Base-by-base conservation (phyloP, 2,113 vertebrate genomes). In the Poeciliopsis retropinna region DNA sequence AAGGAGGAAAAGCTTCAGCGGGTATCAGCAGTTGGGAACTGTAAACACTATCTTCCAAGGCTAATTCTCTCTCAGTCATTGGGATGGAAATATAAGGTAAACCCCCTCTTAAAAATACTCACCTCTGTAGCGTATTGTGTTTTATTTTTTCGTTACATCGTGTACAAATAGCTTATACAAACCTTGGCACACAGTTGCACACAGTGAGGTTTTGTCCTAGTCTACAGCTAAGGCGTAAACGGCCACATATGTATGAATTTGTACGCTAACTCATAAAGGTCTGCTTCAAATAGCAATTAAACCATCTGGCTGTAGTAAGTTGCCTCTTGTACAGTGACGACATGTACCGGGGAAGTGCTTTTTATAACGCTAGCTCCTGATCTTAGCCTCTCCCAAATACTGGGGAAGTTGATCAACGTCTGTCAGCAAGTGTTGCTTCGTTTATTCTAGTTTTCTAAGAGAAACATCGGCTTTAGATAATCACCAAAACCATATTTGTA, bases 21-120 rank as follows among this genome's bases (percentile, higher is more conserved):
- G 73, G 65, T 47, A 72, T 61, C 66, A 54, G 71, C 64, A 31
- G 82, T 34, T 34, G 60, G 60, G 72, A 70, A 77, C 25, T 89
- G 88, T 88, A 89, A 92, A 90, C 87, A 91, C 82, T 81, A 72
- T 64, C 51, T n/a, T 30, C 4, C 76, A 6, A 61, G 47, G 37
- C 44, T 29, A 67, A 64, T 70, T 69, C n/a, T 81, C n/a, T 81
- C 3, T 37, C n/a, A n/a, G 31, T 60, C 27, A 22, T 19, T 47
- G 79, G 63, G 71, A 93, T 91, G 92, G 80, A 86, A 75, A 63
- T 82, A 64, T 89, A 87, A 91, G 92, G 92, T 93, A 90, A 87
- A 65, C 1, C 1, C 0, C 0, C 1, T 67, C 22, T 63, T 9
- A 0, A 74, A 51, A 1, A 0, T 19, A 1, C 29, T 4, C 25